Conservation (phyloP, 2,888 invertebrate genomes). For the Acanthoscelides obtectus region DNA sequence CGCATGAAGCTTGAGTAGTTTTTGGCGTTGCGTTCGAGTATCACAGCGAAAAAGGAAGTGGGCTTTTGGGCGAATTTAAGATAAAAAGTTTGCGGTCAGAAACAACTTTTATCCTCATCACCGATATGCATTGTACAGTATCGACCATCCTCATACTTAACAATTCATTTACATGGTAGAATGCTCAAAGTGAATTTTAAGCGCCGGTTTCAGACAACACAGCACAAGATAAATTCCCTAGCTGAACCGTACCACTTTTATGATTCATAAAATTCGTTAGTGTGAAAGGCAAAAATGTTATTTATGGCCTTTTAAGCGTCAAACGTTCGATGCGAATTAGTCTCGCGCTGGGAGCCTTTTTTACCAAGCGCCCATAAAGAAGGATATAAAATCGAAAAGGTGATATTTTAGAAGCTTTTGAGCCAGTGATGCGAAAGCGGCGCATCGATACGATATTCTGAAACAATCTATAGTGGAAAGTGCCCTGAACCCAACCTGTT, state of each 20-base stretch:
- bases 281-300: not conserved
- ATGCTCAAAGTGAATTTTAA: not conserved
- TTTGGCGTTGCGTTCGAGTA: too few relatives aligned
- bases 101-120: too few relatives aligned
- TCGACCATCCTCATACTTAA: not conserved
- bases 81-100: too few relatives aligned
- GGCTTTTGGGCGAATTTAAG: too few relatives aligned
- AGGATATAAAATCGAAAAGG: not conserved
- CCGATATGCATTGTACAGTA: not conserved
- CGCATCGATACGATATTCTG: too few relatives aligned
- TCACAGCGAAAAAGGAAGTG: too few relatives aligned
- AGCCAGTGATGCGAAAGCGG: not conserved
- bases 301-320: not conserved
- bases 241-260: not conserved
- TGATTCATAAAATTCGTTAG: not conserved
- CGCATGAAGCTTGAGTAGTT: too few relatives aligned
- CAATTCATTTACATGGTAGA: not conserved
- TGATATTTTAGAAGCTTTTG: not conserved
- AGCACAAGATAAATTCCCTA: not conserved
- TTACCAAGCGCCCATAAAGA: not conserved
- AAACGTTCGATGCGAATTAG: not conserved
- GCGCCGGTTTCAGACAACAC: not conserved
- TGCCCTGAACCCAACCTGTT: too few relatives aligned
- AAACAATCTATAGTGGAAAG: too few relatives aligned
- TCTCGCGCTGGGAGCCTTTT: not conserved